A percentile compares a stretch with the other conserved stretches of the same genome.
phyloP scores from a whole-genome alignment of 2,797 vertebrate genomes.

The Dicrostonyx torquatus region DNA sequence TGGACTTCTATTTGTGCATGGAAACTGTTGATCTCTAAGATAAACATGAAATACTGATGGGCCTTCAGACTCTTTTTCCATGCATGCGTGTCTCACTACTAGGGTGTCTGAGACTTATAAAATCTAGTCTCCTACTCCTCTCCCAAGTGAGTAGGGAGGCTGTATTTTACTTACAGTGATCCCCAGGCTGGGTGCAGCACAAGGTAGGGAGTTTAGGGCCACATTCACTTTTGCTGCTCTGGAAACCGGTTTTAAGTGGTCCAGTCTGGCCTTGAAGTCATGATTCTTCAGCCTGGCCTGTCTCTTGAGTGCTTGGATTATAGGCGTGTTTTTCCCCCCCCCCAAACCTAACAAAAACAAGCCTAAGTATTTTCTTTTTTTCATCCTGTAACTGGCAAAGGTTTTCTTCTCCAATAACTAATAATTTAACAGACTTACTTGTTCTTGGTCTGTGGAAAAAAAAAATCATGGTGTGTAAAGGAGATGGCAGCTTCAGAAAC shows the following conservation, averaged over 20 bases:
- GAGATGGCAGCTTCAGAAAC: constrained; percentile 19
- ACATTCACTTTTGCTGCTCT: background rate
- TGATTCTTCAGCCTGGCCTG: background rate
- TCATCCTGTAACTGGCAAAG: background rate
- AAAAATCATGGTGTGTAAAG: background rate
- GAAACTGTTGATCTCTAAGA: constrained; percentile 43
- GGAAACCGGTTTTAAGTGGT: background rate
- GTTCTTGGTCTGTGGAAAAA: background rate
- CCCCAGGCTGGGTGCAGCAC: background rate
- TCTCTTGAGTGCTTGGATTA: background rate
- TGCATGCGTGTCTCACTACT: background rate
- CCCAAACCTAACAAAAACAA: background rate
- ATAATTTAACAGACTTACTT: constrained; percentile 2
- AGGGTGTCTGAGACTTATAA: background rate
- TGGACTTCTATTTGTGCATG: constrained; percentile 11
- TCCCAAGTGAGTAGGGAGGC: background rate
- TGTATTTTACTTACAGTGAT: background rate
- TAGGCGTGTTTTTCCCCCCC: too few relatives aligned
- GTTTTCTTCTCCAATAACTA: background rate
- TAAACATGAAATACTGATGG: constrained; percentile 13
- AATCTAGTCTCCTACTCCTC: background rate
- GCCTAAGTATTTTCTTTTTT: background rate
- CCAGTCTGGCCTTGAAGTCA: background rate
- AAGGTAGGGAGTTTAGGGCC: background rate
- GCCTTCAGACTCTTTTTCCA: background rate